Conservation (phyloP, 2,113 vertebrate genomes). For the Xyrauchen texanus region DNA sequence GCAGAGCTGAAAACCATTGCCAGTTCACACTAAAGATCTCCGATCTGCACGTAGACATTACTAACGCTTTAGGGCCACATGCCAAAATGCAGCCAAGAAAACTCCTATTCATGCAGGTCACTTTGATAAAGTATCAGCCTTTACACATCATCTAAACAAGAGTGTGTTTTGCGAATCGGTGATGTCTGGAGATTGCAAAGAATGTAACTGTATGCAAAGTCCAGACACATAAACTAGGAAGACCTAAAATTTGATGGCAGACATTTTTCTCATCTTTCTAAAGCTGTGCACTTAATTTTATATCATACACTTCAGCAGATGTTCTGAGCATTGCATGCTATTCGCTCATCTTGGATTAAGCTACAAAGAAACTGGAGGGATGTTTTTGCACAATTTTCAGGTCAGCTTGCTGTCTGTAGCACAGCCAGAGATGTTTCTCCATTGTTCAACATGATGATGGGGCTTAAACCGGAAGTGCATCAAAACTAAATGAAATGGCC, state of each 20-base stretch:
- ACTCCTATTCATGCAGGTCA: conserved; percentile 63
- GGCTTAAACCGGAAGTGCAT: too few species aligned
- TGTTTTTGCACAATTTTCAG: conserved; percentile 59
- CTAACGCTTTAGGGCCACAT: conserved; percentile 47
- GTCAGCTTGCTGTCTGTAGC: conserved; percentile 50
- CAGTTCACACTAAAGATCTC: conserved; percentile 50
- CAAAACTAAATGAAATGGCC: too few species aligned
- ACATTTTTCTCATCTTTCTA: conserved; percentile 38
- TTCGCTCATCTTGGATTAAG: conserved; percentile 34
- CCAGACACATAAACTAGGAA: conserved; percentile 59
- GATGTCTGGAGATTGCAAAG: conserved; percentile 68
- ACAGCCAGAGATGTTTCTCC: conserved; percentile 39
- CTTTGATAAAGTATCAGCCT: conserved; percentile 66
- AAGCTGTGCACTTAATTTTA: conserved; percentile 40
- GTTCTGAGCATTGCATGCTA: conserved; percentile 42
- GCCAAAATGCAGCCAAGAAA: conserved; percentile 56
- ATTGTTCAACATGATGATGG: conserved; percentile 37
- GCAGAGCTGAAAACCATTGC: conserved; percentile 38
- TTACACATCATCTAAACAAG: conserved; percentile 63
- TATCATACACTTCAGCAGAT: conserved; percentile 44
- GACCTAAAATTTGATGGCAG: conserved; percentile 15
- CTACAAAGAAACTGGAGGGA: conserved; percentile 42
- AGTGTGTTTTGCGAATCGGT: conserved; percentile 51
- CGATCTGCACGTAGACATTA: conserved; percentile 64
- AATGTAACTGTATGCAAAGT: conserved; percentile 62